phyloP scores from a whole-genome alignment of 2,113 vertebrate genomes.

The Petroica traversi region DNA sequence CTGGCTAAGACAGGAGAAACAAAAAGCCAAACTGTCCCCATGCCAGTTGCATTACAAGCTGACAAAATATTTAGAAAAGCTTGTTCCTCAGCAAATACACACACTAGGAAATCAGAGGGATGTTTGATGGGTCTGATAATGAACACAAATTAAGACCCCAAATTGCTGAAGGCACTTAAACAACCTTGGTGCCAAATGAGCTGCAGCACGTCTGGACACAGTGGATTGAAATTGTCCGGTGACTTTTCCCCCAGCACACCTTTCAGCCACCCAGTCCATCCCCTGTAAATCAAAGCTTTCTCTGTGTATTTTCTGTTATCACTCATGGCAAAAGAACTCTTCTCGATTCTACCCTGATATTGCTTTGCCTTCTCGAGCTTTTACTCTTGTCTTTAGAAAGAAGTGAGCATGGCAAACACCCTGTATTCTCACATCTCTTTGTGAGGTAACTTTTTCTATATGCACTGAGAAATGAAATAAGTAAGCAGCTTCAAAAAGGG shows the following conservation, averaged over 20 bases:
- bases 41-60: neutral
- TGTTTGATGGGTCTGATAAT: neutral
- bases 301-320: neutral
- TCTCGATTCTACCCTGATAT: neutral
- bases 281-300: neutral
- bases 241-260: neutral
- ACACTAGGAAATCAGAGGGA: neutral
- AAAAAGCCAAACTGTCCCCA: neutral
- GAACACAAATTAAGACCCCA: neutral
- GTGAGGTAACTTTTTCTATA: neutral
- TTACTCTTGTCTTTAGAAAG: neutral
- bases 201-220: neutral
- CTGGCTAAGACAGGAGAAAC: neutral
- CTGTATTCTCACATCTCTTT: neutral
- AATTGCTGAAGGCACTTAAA: neutral
- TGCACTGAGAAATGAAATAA: neutral
- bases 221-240: neutral
- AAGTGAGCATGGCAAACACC: neutral
- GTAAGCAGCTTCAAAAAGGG: neutral
- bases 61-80: neutral
- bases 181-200: neutral
- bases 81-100: neutral
- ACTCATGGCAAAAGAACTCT: neutral
- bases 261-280: accelerated
- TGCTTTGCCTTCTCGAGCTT: neutral